Conservation (phyloP, 2,888 invertebrate species). For the Dicyrtomina minuta region DNA sequence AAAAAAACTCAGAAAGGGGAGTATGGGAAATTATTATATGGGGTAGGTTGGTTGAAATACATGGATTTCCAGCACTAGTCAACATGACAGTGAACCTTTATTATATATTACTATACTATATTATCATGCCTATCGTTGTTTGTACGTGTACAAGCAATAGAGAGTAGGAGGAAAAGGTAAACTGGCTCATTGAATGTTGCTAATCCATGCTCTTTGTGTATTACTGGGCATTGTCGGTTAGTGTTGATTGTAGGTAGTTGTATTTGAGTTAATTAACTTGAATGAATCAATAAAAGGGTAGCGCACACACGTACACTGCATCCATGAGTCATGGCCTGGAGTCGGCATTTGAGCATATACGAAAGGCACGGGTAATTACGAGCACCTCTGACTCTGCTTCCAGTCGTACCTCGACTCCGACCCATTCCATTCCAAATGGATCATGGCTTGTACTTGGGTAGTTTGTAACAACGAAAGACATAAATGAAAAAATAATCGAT, state of each 20-base stretch:
- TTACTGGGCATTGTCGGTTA: slow-evolving; percentile 5
- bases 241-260: slow-evolving; percentile 29
- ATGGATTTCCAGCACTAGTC: too few species aligned
- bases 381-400: slow-evolving; percentile 25
- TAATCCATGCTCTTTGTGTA: slow-evolving; percentile 5
- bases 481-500: slow-evolving; percentile 30
- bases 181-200: slow-evolving; percentile 10
- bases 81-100: too few species aligned
- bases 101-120: too few species aligned
- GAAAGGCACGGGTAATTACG: slow-evolving; percentile 33
- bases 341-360: background rate
- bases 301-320: slow-evolving; percentile 26
- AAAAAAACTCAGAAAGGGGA: too few species aligned
- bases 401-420: background rate
- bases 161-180: background rate
- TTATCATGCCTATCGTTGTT: too few species aligned
- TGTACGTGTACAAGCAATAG: too few species aligned
- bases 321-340: slow-evolving; percentile 20
- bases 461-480: background rate
- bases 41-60: too few species aligned
- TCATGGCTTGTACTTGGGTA: slow-evolving; percentile 4
- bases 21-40: too few species aligned
- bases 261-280: slow-evolving; percentile 36
- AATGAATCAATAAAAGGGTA: slow-evolving; percentile 38
- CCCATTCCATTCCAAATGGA: background rate